Base-by-base conservation (phyloP, 2,888 invertebrate species). In the Arrhopalites spinosus region DNA sequence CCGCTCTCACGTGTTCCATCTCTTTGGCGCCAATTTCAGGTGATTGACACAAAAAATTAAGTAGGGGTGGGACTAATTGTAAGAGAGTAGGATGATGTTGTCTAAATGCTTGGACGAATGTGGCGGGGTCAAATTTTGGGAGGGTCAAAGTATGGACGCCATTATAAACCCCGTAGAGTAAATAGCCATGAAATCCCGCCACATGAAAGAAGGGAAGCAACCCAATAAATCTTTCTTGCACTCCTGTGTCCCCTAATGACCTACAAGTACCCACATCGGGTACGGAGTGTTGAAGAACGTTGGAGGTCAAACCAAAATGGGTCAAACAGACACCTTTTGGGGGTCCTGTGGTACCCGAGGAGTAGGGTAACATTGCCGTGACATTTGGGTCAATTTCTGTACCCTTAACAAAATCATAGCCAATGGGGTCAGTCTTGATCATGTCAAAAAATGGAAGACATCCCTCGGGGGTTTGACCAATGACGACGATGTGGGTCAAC, bases 261-360 rank as follows among this genome's bases (percentile, higher is more conserved):
- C 29, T 3, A 15, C 59, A 25, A 7, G 30, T 36, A 1, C 36
- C 3, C n/a, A 23, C 20, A 11, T 61, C 45, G 30, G 56, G 72
- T 15, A 25, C 2, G n/a, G 17, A 13, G 13, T 68, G 43, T 23
- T 68, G 67, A 1, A 17, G 13, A 17, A 71, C 20, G 36, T 76
- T 63, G 15, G 66, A 66, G 5, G 30, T 29, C 1, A 76, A 15
- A 66, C 72, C 63, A 73, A 68, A 0, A 76, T 81, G 30, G 70
- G 79, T 78, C 1, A 93, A 85, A 89, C 90, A 89, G 0, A 93
- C 93, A 1, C 93, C 93, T 86, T 93, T 93, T 0, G 93, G 93
- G 83, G 92, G 87, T 0, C 94, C 94, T 8, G 83, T 80, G 0
- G 80, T 81, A 23, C 80, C 79, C 2, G 74, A 71, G 15, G 74